Conservation (phyloP, 2,797 vertebrate genomes). For the Dermochelys coriacea region DNA sequence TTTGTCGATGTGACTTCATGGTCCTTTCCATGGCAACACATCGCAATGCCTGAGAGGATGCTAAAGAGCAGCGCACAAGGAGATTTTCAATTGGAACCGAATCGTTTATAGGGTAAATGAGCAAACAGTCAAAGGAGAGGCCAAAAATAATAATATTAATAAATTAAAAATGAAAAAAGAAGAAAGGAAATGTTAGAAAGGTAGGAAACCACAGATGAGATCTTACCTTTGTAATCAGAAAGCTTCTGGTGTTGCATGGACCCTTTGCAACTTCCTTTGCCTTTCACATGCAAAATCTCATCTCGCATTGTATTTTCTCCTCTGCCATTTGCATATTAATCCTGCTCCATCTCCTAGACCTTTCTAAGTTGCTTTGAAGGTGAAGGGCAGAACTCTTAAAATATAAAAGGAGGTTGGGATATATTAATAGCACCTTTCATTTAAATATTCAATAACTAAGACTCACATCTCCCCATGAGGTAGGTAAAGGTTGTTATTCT, state of each 20-base stretch:
- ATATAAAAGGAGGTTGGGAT: neutral
- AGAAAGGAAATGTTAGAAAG: neutral
- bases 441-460: neutral
- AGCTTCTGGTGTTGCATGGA: neutral
- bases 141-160: neutral
- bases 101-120: neutral
- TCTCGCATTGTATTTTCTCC: neutral
- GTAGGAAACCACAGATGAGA: neutral
- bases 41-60: neutral
- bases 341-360: neutral
- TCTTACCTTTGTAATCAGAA: neutral
- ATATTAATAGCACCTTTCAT: neutral
- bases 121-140: neutral
- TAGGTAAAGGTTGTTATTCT: neutral
- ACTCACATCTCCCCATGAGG: neutral
- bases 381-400: neutral
- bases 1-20: constrained; percentile 38
- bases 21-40: constrained; percentile 42
- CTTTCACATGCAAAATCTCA: neutral
- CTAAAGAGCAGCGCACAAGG: neutral
- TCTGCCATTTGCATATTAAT: neutral
- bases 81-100: constrained; percentile 20
- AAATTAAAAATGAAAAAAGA: neutral
- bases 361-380: neutral
- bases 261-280: neutral